These are phyloP conservation scores for Hydrotaea diabolus DNA, from an alignment of 2,888 invertebrate species.

Conservation along the genomic window DNA sequence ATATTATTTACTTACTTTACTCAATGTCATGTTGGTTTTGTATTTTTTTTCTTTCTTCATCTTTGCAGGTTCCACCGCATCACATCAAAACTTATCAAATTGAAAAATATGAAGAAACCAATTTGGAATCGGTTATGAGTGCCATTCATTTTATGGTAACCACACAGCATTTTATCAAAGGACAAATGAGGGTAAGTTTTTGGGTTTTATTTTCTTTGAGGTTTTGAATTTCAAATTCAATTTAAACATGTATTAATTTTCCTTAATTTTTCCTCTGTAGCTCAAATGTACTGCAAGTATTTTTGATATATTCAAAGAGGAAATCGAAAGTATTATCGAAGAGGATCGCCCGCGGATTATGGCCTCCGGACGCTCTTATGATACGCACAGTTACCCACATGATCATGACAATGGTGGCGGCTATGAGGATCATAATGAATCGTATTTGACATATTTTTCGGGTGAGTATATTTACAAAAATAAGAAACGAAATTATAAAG, in stretches of 20 bases:
- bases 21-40: constrained; percentile 36
- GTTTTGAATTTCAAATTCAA: background rate
- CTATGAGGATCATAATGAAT: constrained; percentile 80
- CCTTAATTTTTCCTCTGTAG: constrained; percentile 68
- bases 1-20: background rate
- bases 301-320: constrained; percentile 80
- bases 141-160: constrained; percentile 80
- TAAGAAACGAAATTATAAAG: constrained; percentile 71
- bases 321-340: constrained; percentile 79
- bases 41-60: background rate
- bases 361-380: constrained; percentile 80
- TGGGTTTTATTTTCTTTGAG: constrained; percentile 5
- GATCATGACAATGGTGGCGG: constrained; percentile 75
- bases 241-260: constrained; percentile 16
- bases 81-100: constrained; percentile 80
- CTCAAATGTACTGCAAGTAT: constrained; percentile 80
- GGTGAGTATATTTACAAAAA: constrained; percentile 71
- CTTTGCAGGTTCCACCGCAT: constrained; percentile 77
- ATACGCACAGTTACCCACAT: constrained; percentile 78
- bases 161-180: constrained; percentile 79
- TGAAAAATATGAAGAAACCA: constrained; percentile 77
- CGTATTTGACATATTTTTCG: constrained; percentile 79
- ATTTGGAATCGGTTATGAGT: constrained; percentile 79
- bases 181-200: constrained; percentile 78
- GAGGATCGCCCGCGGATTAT: constrained; percentile 80